These are phyloP conservation scores for Pangasius macronema DNA, from an alignment of 2,797 vertebrate genomes.

Conservation along the genomic window DNA sequence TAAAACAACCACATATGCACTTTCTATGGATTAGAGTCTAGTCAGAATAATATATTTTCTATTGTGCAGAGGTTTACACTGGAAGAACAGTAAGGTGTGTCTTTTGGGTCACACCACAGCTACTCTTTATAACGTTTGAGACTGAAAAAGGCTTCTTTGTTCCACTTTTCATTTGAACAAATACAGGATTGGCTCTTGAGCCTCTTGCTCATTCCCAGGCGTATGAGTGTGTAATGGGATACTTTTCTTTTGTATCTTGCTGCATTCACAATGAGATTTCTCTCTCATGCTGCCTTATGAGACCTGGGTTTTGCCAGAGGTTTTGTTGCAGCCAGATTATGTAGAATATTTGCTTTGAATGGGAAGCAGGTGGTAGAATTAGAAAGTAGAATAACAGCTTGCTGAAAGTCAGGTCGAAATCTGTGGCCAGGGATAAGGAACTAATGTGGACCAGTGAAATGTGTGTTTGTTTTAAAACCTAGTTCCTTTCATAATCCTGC, in stretches of 20 bases:
- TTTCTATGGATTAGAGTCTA: neutral
- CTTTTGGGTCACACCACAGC: constrained; percentile 30
- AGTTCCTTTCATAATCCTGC: constrained; percentile 9
- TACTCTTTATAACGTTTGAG: constrained; percentile 26
- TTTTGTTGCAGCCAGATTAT: constrained; percentile 52
- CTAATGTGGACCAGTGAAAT: constrained; percentile 26
- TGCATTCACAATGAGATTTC: constrained; percentile 54
- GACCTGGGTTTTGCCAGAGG: constrained; percentile 40
- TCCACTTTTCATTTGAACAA: constrained; percentile 47
- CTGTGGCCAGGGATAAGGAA: constrained; percentile 29
- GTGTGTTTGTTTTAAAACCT: constrained; percentile 20
- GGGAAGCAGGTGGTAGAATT: constrained; percentile 52
- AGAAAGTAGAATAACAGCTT: constrained; percentile 36
- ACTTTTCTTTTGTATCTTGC: constrained; percentile 53
- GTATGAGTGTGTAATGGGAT: constrained; percentile 58
- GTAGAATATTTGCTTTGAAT: constrained; percentile 56
- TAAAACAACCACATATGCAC: neutral
- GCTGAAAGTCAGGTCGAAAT: constrained; percentile 45
- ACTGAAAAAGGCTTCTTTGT: constrained; percentile 43
- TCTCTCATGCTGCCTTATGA: constrained; percentile 46
- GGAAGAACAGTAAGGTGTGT: constrained; percentile 31
- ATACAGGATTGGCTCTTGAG: constrained; percentile 37
- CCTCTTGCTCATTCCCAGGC: constrained; percentile 50
- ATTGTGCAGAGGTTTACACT: constrained; percentile 19
- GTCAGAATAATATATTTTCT: neutral